Conservation (phyloP, 1,140 invertebrate species). For the Microplitis demolitor region DNA sequence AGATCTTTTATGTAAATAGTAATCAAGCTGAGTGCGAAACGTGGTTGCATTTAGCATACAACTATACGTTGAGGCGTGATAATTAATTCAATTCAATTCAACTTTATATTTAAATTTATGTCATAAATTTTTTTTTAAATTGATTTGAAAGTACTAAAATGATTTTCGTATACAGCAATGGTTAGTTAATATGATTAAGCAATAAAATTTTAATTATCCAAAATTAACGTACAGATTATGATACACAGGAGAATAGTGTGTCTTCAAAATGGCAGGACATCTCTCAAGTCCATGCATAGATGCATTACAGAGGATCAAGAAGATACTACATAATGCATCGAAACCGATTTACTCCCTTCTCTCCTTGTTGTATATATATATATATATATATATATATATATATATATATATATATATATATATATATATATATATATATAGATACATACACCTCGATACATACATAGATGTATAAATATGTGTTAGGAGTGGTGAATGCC, state of each 20-base stretch:
- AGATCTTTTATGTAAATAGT: constrained; percentile 42
- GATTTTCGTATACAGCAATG: too few species aligned
- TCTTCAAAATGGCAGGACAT: not conserved
- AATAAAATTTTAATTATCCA: too few species aligned
- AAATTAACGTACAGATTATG: not conserved
- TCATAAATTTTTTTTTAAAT: not conserved
- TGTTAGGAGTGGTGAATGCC: not conserved
- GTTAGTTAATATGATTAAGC: too few species aligned
- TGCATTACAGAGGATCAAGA: constrained; percentile 51
- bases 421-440: not conserved
- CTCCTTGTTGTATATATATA: too few species aligned
- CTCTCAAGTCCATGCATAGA: constrained; percentile 43
- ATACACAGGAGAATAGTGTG: not conserved
- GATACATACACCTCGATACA: too few species aligned
- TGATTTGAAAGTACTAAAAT: not conserved
- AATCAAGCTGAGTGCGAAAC: constrained; percentile 48
- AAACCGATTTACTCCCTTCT: constrained; percentile 29
- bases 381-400: not conserved
- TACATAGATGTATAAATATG: not conserved
- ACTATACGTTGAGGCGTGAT: not conserved
- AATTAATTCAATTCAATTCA: not conserved
- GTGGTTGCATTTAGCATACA: constrained; percentile 32
- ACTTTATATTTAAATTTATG: not conserved
- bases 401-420: constrained; percentile 4
- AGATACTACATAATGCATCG: constrained; percentile 50